Evolutionary conservation across 2,888 invertebrate genomes (phyloP), one percentile per base, ranked within the genome.

Genomic region (Sarcophaga caerulescens): DNA sequence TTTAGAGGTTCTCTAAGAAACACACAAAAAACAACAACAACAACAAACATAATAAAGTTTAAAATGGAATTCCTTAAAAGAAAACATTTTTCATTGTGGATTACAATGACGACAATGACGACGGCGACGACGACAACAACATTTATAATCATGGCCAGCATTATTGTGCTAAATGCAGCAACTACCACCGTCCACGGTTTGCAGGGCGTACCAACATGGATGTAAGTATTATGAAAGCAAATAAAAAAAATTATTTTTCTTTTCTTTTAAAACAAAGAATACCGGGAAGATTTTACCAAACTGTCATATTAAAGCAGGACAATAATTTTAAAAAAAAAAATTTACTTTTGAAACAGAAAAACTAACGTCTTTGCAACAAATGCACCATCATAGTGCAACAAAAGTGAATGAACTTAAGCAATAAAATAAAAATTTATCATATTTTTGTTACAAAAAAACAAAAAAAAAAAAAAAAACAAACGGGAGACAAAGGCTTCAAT

Each of bases 151-250:
- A 89, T 90, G 88, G 89, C 89, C 88, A 88, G 89, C 87, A 88
- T 35, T 35, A 35, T 90, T 81, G 87, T 90, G 81, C 89, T 81
- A 78, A 86, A 91, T 89, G 88, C 89, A 82, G 90, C 89, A 79
- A 89, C 90, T 81, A 90, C 89, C 80, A 89, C 90, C 63, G 85
- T 84, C 52, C 86, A 78, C 79, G 92, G 91, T 87, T 88, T 93
- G 85, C 92, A 93, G 89, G 93, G 93, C 89, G 92, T 92, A 81
- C 93, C 93, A 79, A 92, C 93, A 87, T 93, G 93, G 93, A 93
- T 93, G 93, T 93, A 92, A 93, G 93, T 93, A 89, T 57, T 35
- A 47, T 11, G 44, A 44, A 11, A 77, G 52, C 65, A 45, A 45
- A 74, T 65, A 52, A 35, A 75, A 60, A 57, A n/a, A 6, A 66